These are phyloP conservation scores for Urophycis tenuis DNA, from an alignment of 2,797 vertebrate species.

Conservation along the genomic window DNA sequence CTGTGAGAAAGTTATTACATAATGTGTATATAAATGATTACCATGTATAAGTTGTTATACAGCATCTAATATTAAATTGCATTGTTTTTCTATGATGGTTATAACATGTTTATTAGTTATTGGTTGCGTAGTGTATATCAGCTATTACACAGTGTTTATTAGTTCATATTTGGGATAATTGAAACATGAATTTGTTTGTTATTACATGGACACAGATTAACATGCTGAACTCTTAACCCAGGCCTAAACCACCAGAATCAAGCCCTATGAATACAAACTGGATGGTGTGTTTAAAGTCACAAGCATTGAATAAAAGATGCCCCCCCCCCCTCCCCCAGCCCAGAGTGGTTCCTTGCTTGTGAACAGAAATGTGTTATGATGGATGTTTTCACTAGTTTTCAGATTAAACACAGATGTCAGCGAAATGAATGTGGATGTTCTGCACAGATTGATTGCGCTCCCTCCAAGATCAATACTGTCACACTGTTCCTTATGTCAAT, in stretches of 20 bases:
- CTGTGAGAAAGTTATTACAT: no score
- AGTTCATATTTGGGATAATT: no score
- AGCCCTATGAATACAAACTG: background rate
- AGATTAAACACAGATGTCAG: background rate
- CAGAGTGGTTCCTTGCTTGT: background rate
- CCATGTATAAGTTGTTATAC: background rate
- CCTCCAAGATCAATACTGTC: conserved; percentile 16
- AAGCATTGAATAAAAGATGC: background rate
- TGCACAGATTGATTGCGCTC: background rate
- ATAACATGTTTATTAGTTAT: no score
- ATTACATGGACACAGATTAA: no score
- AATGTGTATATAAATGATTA: no score
- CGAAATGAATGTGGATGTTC: conserved; percentile 5
- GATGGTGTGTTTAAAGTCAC: background rate
- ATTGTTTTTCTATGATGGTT: no score
- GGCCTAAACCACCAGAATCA: background rate
- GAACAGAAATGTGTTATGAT: background rate
- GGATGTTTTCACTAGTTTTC: conserved; percentile 4
- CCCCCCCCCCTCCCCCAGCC: no score
- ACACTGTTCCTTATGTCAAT: background rate
- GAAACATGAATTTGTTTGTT: no score
- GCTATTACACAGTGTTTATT: no score
- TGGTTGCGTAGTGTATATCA: no score
- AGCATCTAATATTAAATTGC: no score
- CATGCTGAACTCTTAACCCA: background rate